Evolutionary conservation across 2,888 invertebrate species (phyloP), one percentile per base, ranked within the genome.

Genomic region (Sinhomidia bicolor): DNA sequence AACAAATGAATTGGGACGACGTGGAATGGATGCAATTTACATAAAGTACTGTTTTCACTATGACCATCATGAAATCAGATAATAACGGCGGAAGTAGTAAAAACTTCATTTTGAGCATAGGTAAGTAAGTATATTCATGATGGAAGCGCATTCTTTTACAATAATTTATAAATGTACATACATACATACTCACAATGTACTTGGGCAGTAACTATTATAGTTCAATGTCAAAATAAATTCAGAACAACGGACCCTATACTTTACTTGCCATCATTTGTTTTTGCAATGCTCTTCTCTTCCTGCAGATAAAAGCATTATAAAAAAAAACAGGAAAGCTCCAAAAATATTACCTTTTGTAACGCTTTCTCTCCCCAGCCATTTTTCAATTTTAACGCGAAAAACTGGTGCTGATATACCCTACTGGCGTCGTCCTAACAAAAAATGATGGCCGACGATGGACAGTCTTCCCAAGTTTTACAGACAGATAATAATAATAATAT

Each of bases 261-360:
- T n/a, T n/a, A n/a, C n/a, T n/a, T n/a, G n/a, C n/a, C 76, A 17
- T 76, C 76, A 76, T 51, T 12, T 44, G 44, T 12, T n/a, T 68
- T 36, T 32, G 32, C 36, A 68, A n/a, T n/a, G 1, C 36, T n/a
- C n/a, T 14, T 17, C 36, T 23, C 32, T n/a, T 23, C 10, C 3
- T 9, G 36, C 29, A 68, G 41, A 68, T 68, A 41, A 36, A 41
- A 68, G 20, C 9, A 76, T 51, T 47, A 76, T 41, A 36, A 62
- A 41, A 68, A n/a, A n/a, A n/a, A n/a, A n/a, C n/a, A n/a, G 68
- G 10, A 68, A 41, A 14, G 17, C 20, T 32, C 36, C n/a, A n/a
- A n/a, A n/a, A n/a, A n/a, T 71, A 71, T 44, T 71, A 54, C 54
- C 54, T 12, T 78, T 17, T 78, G 78, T 78, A 51, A 78, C 17